Base-by-base conservation (phyloP, 2,797 vertebrate species). In the Micrastur ruficollis region DNA sequence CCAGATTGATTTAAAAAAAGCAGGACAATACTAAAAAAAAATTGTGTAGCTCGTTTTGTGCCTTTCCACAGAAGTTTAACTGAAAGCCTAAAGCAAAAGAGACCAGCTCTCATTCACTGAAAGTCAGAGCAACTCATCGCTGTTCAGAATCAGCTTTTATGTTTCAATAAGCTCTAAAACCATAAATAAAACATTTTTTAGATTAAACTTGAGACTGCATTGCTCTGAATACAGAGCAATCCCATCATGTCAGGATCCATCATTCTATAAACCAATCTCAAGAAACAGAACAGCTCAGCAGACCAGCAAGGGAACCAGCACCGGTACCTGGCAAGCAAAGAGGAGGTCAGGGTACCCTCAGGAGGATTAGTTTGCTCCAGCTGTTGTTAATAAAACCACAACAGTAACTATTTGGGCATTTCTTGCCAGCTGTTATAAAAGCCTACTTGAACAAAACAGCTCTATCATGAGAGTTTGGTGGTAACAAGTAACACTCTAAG, bases 11-110 rank as follows among this genome's bases (percentile, higher is more conserved):
- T 44, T 44, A 97, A 97, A 98, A 97, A 98, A 98, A 81, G 96
- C 96, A 98, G 91, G 94, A 98, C 84, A 97, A 76, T 80, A 95
- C 86, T 95, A 81, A 98, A 98, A 58, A 98, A 98, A 95, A 93
- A 36, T 36, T 75, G 91, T 97, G 96, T 96, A 97, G 98, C 98
- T 99, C 99, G 98, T 98, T 99, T 98, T 98, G 98, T 97, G 98
- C 97, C 95, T 98, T 98, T 98, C 98, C 98, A 98, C 98, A 98
- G 97, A 99, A 98, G 98, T 98, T 99, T 98, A 98, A 98, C 98
- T 99, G 98, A 99, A 99, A 99, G 97, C 98, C 98, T 99, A 98
- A 98, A 98, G 98, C 98, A 97, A 98, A 98, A 97, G 95, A 98
- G 94, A 98, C 97, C 93, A 98, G 89, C 95, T 97, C 94, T 96